Conservation (phyloP, 2,113 vertebrate species). For the Charadrius vociferus region DNA sequence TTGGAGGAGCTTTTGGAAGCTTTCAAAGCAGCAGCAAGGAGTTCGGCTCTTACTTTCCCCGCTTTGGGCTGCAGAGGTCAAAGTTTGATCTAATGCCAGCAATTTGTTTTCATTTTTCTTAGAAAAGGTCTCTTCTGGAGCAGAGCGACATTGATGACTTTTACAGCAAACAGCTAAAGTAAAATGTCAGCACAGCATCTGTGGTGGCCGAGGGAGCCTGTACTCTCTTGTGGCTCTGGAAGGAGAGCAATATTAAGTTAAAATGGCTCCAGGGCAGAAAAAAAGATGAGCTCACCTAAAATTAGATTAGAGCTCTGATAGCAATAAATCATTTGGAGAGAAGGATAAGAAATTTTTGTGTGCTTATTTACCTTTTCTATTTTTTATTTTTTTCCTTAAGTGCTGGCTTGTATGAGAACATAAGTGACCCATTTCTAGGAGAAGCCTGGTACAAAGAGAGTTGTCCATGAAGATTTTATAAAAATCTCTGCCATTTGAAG, state of each 20-base stretch:
- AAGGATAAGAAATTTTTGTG: not conserved
- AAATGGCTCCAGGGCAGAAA: conserved; percentile 52
- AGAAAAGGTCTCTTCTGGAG: conserved; percentile 19
- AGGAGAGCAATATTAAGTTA: conserved; percentile 61
- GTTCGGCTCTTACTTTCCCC: not conserved
- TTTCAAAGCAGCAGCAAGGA: not conserved
- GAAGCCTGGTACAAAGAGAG: not conserved
- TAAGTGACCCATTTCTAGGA: not conserved
- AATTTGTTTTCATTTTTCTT: conserved; percentile 54
- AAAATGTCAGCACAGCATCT: conserved; percentile 41
- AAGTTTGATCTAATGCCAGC: conserved; percentile 14
- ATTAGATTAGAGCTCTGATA: conserved; percentile 61
- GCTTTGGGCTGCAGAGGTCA: not conserved
- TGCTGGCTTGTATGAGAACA: not conserved
- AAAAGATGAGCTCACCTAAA: conserved; percentile 64
- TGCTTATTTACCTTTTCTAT: not conserved
- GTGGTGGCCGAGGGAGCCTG: conserved; percentile 4
- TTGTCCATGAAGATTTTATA: not conserved
- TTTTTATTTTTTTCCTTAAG: not conserved
- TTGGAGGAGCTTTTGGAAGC: not conserved
- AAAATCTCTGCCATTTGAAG: not conserved
- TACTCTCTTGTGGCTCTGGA: conserved; percentile 14
- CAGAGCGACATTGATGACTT: not conserved
- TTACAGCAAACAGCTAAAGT: conserved; percentile 23
- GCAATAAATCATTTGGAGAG: conserved; percentile 45